Conservation (phyloP, 1,140 invertebrate species). For the Pseudomyrmex concolor region DNA sequence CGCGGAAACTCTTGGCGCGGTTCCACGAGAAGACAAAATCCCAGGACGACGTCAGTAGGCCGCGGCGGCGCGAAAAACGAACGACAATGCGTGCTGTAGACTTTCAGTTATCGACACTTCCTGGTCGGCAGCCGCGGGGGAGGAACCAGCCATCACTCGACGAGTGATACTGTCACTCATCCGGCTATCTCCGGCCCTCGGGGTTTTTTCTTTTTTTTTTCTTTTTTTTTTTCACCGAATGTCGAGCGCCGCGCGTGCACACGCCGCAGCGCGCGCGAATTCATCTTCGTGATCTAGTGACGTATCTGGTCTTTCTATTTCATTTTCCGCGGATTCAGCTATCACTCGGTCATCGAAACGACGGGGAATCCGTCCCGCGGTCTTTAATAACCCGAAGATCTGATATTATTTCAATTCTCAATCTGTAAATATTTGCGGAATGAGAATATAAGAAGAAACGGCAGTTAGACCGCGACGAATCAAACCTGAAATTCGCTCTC, state of each 20-base stretch:
- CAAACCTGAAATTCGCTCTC: too few species aligned
- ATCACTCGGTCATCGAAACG: too few species aligned
- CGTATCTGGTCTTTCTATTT: background rate
- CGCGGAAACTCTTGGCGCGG: constrained; percentile 50
- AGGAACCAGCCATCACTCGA: background rate
- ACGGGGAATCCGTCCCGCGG: background rate
- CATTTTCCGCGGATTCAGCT: background rate
- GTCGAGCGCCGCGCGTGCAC: too few species aligned
- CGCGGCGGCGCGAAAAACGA: constrained; percentile 43
- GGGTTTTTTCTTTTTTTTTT: background rate
- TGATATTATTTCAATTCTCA: too few species aligned
- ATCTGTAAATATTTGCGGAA: too few species aligned
- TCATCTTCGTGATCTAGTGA: constrained; percentile 2
- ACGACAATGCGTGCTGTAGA: constrained; percentile 35
- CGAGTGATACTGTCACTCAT: constrained; percentile 22
- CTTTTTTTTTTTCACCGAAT: too few species aligned
- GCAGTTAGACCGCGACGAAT: background rate
- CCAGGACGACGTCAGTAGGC: constrained; percentile 40
- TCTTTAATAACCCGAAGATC: constrained; percentile 24
- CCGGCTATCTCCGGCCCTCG: background rate
- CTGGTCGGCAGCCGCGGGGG: background rate
- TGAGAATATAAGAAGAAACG: too few species aligned
- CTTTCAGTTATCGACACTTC: constrained; percentile 25
- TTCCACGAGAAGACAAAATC: constrained; percentile 64
- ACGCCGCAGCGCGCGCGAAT: background rate